These are phyloP conservation scores for Agrilus cyanescens DNA, from an alignment of 2,888 invertebrate genomes.

Conservation along the genomic window DNA sequence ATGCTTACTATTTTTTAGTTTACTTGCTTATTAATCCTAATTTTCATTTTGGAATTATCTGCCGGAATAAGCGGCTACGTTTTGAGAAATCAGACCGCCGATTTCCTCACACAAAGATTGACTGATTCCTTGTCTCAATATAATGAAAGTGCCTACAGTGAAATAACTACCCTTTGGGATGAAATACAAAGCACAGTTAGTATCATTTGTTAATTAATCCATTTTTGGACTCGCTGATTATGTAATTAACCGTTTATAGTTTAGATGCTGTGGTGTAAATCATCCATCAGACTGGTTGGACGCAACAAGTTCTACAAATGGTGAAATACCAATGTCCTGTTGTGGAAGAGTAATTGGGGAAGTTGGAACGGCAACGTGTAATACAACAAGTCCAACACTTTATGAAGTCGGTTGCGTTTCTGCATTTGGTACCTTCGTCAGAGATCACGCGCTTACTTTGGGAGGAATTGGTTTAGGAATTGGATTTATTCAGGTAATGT, in stretches of 20 bases:
- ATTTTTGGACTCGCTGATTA: conserved; percentile 2
- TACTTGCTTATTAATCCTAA: conserved; percentile 59
- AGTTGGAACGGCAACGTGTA: conserved; percentile 35
- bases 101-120: conserved; percentile 52
- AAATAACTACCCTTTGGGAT: conserved; percentile 62
- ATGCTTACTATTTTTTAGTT: conserved; percentile 43
- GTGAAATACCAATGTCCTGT: conserved; percentile 49
- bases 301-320: conserved; percentile 28
- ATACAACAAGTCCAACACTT: conserved; percentile 27
- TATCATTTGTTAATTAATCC: conserved; percentile 14
- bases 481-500: conserved; percentile 70
- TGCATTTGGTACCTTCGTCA: conserved; percentile 50
- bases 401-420: conserved; percentile 51
- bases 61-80: conserved; percentile 74
- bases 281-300: conserved; percentile 49
- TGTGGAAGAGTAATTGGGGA: conserved; percentile 42
- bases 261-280: conserved; percentile 62
- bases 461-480: conserved; percentile 75
- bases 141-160: conserved; percentile 20
- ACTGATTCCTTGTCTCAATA: conserved; percentile 56
- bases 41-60: conserved; percentile 77
- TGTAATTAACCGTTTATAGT: conserved; percentile 36
- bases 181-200: conserved; percentile 71
- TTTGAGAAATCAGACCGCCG: conserved; percentile 54
- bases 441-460: conserved; percentile 60